Base-by-base conservation (phyloP, 2,888 invertebrate genomes). In the Tenthredo scrophulariae region DNA sequence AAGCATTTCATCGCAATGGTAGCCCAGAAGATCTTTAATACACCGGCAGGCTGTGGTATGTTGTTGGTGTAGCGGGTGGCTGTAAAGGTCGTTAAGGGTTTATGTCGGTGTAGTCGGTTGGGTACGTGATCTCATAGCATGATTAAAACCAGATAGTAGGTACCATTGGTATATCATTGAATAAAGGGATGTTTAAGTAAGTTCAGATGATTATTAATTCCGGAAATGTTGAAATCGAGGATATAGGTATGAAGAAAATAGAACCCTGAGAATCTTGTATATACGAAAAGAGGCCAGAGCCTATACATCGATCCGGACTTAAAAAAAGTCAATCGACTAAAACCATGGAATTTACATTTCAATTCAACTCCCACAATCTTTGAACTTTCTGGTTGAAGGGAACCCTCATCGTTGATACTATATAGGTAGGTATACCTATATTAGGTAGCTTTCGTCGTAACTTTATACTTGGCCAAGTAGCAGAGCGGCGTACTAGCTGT, bases 51-150 rank as follows among this genome's bases (percentile, higher is more conserved):
- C 65, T 65, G 82, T 33, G 82, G 82, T 65, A 26, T 22, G 82
- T 82, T 82, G 62, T 82, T 40, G 40, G 65, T 82, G 82, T 65
- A 82, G 65, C 82, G 62, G 82, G 43, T 82, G 65, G 82, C 65
- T 82, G 82, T 65, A 65, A 46, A 65, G 82, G 82, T 65, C 82
- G 82, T 65, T 82, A 82, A 82, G 82, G 65, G 65, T 40, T 82
- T 40, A 82, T 43, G 62, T 65, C 40, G 65, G 40, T 82, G 82
- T 62, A 62, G 54, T 82, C n/a, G 29, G 62, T 82, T 40, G 40
- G 82, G 58, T 82, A 82, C 62, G 65, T 82, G 82, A 82, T 82
- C 82, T 40, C 40, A 62, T 26, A 18, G 58, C 37, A 50, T 79
- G 79, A 58, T 79, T 79, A 79, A 79, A 79, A 79, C 79, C 1